These are phyloP conservation scores for Crypturellus undulatus DNA, from an alignment of 2,113 vertebrate genomes.

Conservation along the genomic window DNA sequence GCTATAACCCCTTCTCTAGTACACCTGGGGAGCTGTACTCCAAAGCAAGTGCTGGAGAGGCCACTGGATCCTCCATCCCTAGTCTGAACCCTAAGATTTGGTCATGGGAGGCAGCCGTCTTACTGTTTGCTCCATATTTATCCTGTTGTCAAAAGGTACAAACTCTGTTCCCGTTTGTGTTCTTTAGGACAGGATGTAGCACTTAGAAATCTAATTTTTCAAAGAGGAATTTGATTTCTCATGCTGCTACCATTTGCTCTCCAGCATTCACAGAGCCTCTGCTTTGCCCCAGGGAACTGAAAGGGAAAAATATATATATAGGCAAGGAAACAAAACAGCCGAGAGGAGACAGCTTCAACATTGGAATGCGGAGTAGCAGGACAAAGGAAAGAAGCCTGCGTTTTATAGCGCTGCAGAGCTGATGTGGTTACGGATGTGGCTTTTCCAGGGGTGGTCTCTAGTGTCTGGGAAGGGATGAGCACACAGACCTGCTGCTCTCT, in stretches of 20 bases:
- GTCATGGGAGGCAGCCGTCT: not conserved
- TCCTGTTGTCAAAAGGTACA: not conserved
- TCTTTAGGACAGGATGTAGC: constrained; percentile 5
- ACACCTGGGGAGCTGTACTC: not conserved
- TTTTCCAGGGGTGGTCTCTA: not conserved
- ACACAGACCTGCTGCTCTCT: rapidly evolving
- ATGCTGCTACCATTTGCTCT: not conserved
- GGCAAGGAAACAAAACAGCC: not conserved
- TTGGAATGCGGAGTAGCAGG: not conserved
- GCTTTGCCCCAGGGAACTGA: not conserved
- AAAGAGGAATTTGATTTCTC: constrained; percentile 13
- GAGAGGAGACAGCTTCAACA: not conserved
- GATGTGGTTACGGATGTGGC: not conserved
- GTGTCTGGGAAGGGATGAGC: not conserved
- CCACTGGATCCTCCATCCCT: not conserved
- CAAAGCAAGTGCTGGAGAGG: not conserved
- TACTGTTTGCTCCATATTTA: not conserved
- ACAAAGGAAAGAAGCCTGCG: not conserved
- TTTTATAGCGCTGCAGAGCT: not conserved
- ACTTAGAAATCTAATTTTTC: not conserved
- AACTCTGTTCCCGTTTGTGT: not conserved
- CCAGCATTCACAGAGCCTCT: not conserved
- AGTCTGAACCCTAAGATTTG: not conserved
- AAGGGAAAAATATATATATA: not conserved
- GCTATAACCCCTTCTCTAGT: not conserved